A percentile compares a stretch with the other conserved stretches of the same genome.
Conservation (phyloP, 2,888 invertebrate genomes). For the Rambutsinella grinnellia region DNA sequence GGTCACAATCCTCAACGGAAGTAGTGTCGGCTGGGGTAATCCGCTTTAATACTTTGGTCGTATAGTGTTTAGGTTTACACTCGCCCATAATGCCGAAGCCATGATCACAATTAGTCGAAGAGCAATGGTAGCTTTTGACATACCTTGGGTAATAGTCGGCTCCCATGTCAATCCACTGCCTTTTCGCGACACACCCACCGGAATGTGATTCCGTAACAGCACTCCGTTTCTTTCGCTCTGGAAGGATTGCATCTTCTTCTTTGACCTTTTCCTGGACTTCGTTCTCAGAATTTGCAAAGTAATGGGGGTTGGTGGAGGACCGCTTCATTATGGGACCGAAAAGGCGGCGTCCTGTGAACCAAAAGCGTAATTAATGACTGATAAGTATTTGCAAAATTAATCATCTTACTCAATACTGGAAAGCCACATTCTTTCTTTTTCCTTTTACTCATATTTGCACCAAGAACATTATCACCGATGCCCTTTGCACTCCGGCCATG, state of each 20-base stretch:
- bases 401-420: too few relatives aligned
- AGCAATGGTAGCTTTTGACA: constrained; percentile 26
- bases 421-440: neutral
- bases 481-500: too few relatives aligned
- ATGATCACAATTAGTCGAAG: constrained; percentile 2
- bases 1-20: constrained; percentile 11
- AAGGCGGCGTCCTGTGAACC: too few relatives aligned
- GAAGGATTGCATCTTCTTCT: too few relatives aligned
- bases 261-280: neutral
- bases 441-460: too few relatives aligned
- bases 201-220: neutral
- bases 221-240: constrained; percentile 21
- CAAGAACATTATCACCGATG: too few relatives aligned
- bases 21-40: constrained; percentile 7
- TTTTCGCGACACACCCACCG: constrained; percentile 24
- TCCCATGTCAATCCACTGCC: constrained; percentile 22
- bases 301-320: too few relatives aligned
- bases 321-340: too few relatives aligned
- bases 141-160: constrained; percentile 24
- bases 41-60: constrained; percentile 18
- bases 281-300: neutral
- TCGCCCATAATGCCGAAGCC: neutral
- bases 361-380: too few relatives aligned
- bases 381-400: too few relatives aligned
- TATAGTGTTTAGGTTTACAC: constrained; percentile 18